These are phyloP conservation scores for Sparus aurata DNA, from an alignment of 2,797 vertebrate species.

Conservation along the genomic window DNA sequence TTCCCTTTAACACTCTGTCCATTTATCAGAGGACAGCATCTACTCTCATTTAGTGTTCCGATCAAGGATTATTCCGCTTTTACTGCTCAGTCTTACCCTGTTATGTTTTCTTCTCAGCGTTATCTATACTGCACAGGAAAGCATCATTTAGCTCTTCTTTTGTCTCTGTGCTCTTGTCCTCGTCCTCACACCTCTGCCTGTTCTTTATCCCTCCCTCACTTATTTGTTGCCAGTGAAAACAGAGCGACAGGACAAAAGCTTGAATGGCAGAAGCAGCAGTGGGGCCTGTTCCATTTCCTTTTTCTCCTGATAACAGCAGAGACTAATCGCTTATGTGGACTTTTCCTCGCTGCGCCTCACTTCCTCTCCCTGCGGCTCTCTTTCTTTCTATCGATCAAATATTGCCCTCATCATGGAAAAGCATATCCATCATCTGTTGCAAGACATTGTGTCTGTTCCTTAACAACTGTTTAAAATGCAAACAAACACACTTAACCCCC, in stretches of 20 bases:
- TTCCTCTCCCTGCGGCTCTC: constrained; percentile 34
- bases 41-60: constrained; percentile 25
- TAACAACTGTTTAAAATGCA: constrained; percentile 57
- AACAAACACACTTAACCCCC: constrained; percentile 36
- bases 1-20: constrained; percentile 47
- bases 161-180: constrained; percentile 17
- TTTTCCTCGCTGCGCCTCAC: constrained; percentile 32
- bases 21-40: constrained; percentile 45
- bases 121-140: constrained; percentile 2
- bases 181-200: constrained; percentile 36
- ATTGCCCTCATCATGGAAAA: constrained; percentile 37
- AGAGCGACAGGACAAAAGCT: constrained; percentile 65
- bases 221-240: constrained; percentile 75
- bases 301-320: constrained; percentile 59
- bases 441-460: constrained; percentile 30
- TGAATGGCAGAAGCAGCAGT: constrained; percentile 45
- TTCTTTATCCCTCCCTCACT: constrained; percentile 17
- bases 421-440: not conserved
- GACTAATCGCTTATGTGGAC: constrained; percentile 39
- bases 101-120: constrained; percentile 23
- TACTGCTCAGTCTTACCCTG: not conserved
- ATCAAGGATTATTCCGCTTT: constrained; percentile 11
- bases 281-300: constrained; percentile 74
- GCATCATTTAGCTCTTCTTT: not conserved
- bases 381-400: constrained; percentile 37